Evolutionary conservation across 2,113 vertebrate species (phyloP), one percentile per base, ranked within the genome.

Genomic region (Rhadina sibilatrix): DNA sequence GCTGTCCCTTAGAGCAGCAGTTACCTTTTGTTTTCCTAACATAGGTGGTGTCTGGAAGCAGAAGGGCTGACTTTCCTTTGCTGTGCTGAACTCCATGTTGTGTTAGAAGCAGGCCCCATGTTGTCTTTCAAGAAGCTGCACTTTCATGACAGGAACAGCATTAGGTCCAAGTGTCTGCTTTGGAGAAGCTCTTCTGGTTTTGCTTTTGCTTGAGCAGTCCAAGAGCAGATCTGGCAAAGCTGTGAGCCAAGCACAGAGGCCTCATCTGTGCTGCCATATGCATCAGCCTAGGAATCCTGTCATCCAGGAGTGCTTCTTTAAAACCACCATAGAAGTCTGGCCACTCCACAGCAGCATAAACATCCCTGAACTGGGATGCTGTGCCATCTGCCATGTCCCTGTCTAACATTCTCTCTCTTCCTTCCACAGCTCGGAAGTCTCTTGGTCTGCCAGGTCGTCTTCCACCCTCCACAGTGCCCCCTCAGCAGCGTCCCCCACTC

Each of bases 361-460:
- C 30, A 35, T 40, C 15, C 27, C 65, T 68, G 72, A 31, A 64
- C 20, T 3, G 1, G 15, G 42, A 33, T 91, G 83, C 52, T 64
- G 1, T 66, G 82, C 52, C 40, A 31, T 12, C 35, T 57, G 52
- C 79, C 14, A 0, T 22, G 28, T n/a, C n/a, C 69, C 8, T 79
- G 38, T 40, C 49, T 94, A 37, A 96, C 0, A 0, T 37, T 40
- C 17, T 28, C 25, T 64, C 17, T 63, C 28, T 87, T 70, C 12
- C 31, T n/a, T 89, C 90, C 30, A 2, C 94, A 98, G 98, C 98
- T 97, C 98, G 98, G 21, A 98, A 98, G 83, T 97, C 94, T 76
- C 96, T 97, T 53, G 97, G 97, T 31, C 86, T 97, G 44, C 97
- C 99, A 30, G 99, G 98, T 38, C 98, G 97, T 15, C 97, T 98